These are phyloP conservation scores for Mythimna loreyi DNA, from an alignment of 2,888 invertebrate species.

Conservation along the genomic window DNA sequence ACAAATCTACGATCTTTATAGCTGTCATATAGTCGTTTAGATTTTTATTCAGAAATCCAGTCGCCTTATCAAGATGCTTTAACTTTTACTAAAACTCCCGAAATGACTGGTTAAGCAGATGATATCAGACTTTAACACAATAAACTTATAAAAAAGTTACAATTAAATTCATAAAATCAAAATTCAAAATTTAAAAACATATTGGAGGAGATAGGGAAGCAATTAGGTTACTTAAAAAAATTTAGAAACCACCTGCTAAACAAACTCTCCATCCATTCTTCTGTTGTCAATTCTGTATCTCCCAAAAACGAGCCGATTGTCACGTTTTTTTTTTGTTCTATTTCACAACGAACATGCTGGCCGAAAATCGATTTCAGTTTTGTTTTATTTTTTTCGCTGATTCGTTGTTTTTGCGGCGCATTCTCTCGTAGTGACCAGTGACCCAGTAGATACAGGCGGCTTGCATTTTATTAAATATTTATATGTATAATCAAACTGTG, in stretches of 20 bases:
- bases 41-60: too few relatives aligned
- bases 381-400: conserved; percentile 31
- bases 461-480: conserved; percentile 7
- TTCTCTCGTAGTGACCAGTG: conserved; percentile 18
- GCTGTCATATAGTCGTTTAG: too few relatives aligned
- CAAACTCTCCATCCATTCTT: not conserved
- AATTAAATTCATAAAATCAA: too few relatives aligned
- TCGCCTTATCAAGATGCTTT: not conserved
- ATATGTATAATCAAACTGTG: not conserved
- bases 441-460: not conserved
- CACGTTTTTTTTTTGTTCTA: conserved; percentile 52
- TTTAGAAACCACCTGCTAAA: not conserved
- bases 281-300: not conserved
- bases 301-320: conserved; percentile 26
- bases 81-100: not conserved
- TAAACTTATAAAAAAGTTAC: too few relatives aligned
- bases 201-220: too few relatives aligned
- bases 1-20: too few relatives aligned
- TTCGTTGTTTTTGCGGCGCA: conserved; percentile 26
- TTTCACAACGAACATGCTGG: conserved; percentile 27
- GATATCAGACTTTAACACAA: too few relatives aligned
- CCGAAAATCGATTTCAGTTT: conserved; percentile 45
- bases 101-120: too few relatives aligned
- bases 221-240: too few relatives aligned
- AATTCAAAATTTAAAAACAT: too few relatives aligned